These are phyloP conservation scores for Dryococelus australis DNA, from an alignment of 2,888 invertebrate genomes.

Conservation along the genomic window DNA sequence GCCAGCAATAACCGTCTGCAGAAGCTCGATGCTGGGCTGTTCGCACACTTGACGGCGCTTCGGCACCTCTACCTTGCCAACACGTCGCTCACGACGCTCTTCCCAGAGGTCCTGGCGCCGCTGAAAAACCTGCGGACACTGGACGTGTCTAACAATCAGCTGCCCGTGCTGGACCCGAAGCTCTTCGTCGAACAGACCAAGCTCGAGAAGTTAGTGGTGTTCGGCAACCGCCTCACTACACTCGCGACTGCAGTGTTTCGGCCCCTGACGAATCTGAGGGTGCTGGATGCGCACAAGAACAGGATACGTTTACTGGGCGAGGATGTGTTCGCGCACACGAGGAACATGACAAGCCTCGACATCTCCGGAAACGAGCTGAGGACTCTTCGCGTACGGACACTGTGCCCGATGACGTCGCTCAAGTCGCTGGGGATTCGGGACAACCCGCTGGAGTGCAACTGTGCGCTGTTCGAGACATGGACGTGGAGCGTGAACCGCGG, in stretches of 20 bases:
- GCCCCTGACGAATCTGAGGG: background rate
- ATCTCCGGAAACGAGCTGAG: slow-evolving; percentile 34
- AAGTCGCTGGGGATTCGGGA: slow-evolving; percentile 32
- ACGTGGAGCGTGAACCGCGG: slow-evolving; percentile 32
- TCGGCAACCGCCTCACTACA: slow-evolving; percentile 30
- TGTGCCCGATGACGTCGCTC: slow-evolving; percentile 33
- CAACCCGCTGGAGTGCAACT: slow-evolving; percentile 34
- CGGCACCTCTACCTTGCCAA: slow-evolving; percentile 30
- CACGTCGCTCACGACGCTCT: slow-evolving; percentile 17
- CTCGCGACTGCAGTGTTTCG: background rate
- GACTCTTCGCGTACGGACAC: slow-evolving; percentile 13
- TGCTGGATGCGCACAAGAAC: slow-evolving; percentile 16
- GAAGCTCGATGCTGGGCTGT: background rate
- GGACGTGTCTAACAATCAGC: slow-evolving; percentile 35
- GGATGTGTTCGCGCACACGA: background rate
- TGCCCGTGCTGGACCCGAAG: slow-evolving; percentile 27
- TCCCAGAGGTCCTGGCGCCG: slow-evolving; percentile 12
- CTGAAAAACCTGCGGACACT: slow-evolving; percentile 33
- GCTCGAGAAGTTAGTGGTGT: slow-evolving; percentile 32
- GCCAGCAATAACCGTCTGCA: slow-evolving; percentile 10
- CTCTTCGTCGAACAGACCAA: slow-evolving; percentile 28
- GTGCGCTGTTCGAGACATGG: slow-evolving; percentile 34
- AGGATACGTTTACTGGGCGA: background rate
- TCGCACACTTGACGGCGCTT: background rate
- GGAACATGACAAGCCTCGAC: slow-evolving; percentile 30